Base-by-base conservation (phyloP, 2,113 vertebrate genomes). In the Salvelinus namaycush region DNA sequence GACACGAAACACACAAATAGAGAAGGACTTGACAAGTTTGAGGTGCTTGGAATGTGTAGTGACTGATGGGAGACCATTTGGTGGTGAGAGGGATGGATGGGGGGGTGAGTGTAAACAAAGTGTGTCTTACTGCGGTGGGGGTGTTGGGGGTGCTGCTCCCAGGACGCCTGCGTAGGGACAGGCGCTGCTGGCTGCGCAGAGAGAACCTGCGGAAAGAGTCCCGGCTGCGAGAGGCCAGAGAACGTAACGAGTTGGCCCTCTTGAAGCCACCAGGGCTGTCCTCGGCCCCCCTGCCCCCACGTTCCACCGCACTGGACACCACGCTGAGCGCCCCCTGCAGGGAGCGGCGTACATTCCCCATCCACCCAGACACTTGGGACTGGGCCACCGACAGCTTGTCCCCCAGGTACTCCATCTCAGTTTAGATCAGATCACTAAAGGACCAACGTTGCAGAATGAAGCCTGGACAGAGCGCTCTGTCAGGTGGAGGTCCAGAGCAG, bases 151-250 rank as follows among this genome's bases (percentile, higher is more conserved):
- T 92, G 91, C 95, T 95, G 3, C 95, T 91, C 3, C 95, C 93
- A 3, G 95, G 95, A 82, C 95, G 95, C 81, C 97, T 96, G 87
- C 96, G 92, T 76, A 97, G 39, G 7, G 97, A 98, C 83, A 99
- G 94, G 13, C 96, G 92, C 83, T 97, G 97, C 74, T 99, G 97
- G 86, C 97, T 98, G 86, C 97, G 95, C 8, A 96, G 92, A 0
- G 97, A 98, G 87, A 99, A 97, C 81, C 96, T 94, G 62, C 96
- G 95, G 87, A 99, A 95, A 71, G 97, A 99, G 65, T 98, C 97
- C n/a, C 97, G 91, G 88, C 97, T 95, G 39, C 97, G 94, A 66
- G 94, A 96, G 0, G 97, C 97, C 34, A 99, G 91, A 78, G 95
- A 96, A 48, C 97, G 95, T 87, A 99, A 93, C 44, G 97, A 99